Evolutionary conservation across 2,113 vertebrate genomes (phyloP).

Genomic region (Mus musculus): GRCm39 chr1:30919001-30919500

Average conservation of each 20-base stretch:
- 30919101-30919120: neutral
- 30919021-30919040: neutral
- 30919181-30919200: neutral
- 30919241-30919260: neutral
- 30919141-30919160: neutral
- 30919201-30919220: neutral
- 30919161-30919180: neutral
- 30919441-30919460: neutral
- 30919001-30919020: neutral
- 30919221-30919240: neutral
- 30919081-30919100: neutral
- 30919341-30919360: neutral
- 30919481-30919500: neutral
- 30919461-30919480: neutral
- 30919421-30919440: neutral
- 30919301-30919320: neutral
- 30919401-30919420: neutral
- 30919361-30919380: neutral
- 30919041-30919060: neutral
- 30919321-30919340: neutral
- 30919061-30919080: neutral
- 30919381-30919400: neutral
- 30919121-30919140: neutral
- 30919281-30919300: neutral
- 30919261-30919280: neutral